Conservation (phyloP, 2,797 vertebrate species). For the Apogon talboti region DNA sequence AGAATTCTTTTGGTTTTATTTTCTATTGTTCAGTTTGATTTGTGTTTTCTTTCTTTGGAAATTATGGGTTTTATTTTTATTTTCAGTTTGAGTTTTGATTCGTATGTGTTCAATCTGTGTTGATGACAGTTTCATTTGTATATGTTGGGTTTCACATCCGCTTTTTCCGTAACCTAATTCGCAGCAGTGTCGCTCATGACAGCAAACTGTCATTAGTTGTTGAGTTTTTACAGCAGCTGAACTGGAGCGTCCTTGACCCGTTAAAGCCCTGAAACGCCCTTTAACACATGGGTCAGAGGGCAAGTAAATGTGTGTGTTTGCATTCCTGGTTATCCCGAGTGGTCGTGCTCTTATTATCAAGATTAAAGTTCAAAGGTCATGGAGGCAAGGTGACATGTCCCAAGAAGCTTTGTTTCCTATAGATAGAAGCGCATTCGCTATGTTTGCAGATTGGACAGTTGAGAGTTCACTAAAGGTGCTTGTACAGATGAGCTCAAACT, state of each 20-base stretch:
- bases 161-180: too few relatives aligned
- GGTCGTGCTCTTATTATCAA: constrained; percentile 21
- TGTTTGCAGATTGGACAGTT: constrained; percentile 6
- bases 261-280: constrained; percentile 1
- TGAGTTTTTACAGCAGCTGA: constrained; percentile 29
- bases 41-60: too few relatives aligned
- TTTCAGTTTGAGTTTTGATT: too few relatives aligned
- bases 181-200: constrained; percentile 17
- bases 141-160: too few relatives aligned
- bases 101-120: too few relatives aligned
- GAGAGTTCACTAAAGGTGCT: constrained; percentile 20
- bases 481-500: constrained; percentile 55
- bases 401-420: constrained; percentile 15
- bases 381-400: neutral
- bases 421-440: constrained; percentile 6
- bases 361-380: constrained; percentile 16
- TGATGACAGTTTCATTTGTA: too few relatives aligned
- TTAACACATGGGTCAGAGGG: constrained; percentile 12
- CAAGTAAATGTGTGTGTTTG: constrained; percentile 9
- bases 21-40: too few relatives aligned
- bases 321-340: constrained; percentile 19
- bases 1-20: too few relatives aligned
- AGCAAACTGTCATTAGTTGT: constrained; percentile 2
- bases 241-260: constrained; percentile 45
- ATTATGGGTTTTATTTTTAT: too few relatives aligned